Evolutionary conservation across 2,113 vertebrate species (phyloP).

Genomic region (Ramphastos sulfuratus): DNA sequence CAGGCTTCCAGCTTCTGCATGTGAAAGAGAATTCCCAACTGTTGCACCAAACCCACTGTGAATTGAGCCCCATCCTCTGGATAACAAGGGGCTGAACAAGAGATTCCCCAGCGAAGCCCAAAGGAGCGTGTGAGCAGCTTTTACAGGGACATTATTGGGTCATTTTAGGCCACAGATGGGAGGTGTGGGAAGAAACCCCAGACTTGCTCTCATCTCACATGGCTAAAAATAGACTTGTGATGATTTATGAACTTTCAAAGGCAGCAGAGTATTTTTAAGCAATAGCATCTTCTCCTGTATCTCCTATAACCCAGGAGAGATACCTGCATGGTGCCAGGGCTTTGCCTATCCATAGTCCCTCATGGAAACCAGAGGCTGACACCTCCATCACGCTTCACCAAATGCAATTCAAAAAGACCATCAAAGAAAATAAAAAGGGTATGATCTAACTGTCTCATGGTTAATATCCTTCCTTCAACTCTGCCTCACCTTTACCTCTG

Average conservation of each 20-base stretch:
- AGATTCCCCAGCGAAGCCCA: background rate
- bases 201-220: background rate
- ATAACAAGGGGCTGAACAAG: accelerated
- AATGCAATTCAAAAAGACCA: background rate
- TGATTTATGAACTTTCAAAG: constrained; percentile 30
- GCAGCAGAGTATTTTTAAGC: background rate
- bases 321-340: background rate
- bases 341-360: background rate
- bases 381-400: background rate
- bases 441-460: accelerated
- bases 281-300: background rate
- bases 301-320: background rate
- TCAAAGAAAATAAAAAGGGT: background rate
- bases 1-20: background rate
- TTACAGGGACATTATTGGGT: background rate
- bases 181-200: constrained; percentile 15
- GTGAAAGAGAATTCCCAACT: constrained; percentile 9
- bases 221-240: constrained; percentile 20
- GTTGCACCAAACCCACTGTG: background rate
- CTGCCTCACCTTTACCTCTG: background rate
- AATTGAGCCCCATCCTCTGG: background rate
- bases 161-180: background rate
- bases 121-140: background rate
- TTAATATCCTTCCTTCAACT: background rate
- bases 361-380: background rate